A percentile compares a stretch with the other conserved stretches of the same genome.
phyloP scores from a whole-genome alignment of 2,888 invertebrate genomes.

The Odontothrips loti region DNA sequence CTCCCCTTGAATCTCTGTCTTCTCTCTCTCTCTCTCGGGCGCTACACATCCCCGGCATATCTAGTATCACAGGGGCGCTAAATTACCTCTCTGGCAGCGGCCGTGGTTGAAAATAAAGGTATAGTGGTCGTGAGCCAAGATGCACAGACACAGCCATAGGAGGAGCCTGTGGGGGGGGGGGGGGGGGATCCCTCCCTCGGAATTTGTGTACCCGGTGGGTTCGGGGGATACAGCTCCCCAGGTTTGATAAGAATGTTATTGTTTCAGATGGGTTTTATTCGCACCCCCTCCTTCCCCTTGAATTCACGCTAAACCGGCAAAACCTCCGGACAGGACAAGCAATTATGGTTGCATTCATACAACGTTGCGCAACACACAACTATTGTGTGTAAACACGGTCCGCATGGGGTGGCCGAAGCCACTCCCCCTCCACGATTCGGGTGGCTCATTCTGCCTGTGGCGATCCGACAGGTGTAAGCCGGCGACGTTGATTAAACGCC shows the following conservation, averaged over 20 bases:
- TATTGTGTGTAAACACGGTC: no score
- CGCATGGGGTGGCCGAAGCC: no score
- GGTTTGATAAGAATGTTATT: no score
- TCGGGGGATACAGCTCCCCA: no score
- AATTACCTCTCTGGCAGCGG: slow-evolving; percentile 3
- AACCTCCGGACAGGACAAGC: no score
- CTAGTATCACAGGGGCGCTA: not conserved
- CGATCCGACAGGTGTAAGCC: not conserved
- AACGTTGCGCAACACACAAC: no score
- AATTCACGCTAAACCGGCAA: no score
- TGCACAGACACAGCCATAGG: not conserved
- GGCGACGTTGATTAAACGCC: not conserved
- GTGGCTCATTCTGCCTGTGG: no score
- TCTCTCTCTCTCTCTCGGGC: not conserved
- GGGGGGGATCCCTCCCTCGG: not conserved
- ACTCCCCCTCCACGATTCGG: no score
- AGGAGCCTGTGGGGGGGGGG: not conserved
- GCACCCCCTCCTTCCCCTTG: no score
- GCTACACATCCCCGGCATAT: not conserved
- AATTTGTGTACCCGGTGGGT: not conserved
- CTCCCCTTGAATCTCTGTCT: not conserved
- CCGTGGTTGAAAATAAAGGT: not conserved
- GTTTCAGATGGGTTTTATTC: no score
- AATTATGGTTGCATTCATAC: no score
- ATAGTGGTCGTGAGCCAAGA: not conserved